Evolutionary conservation across 1,140 invertebrate genomes (phyloP).

Genomic region (Saccostrea echinata): DNA sequence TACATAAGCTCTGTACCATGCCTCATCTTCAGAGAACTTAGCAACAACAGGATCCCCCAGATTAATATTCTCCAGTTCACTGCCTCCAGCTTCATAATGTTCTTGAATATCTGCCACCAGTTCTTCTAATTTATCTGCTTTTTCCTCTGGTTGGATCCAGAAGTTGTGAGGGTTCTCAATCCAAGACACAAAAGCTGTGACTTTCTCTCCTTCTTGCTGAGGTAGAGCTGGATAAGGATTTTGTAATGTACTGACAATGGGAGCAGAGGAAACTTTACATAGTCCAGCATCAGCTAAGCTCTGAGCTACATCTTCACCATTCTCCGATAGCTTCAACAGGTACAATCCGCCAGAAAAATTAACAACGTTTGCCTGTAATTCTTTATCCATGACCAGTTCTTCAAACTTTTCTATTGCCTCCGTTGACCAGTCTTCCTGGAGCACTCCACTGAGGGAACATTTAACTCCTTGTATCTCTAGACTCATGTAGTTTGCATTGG

Average conservation of each 20-base stretch:
- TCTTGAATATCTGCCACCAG: slow-evolving; percentile 79
- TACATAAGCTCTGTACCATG: slow-evolving; percentile 90
- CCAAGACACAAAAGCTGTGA: slow-evolving; percentile 71
- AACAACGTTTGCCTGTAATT: slow-evolving; percentile 55
- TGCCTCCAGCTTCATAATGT: slow-evolving; percentile 58
- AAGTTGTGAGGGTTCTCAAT: slow-evolving; percentile 79
- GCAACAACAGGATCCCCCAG: slow-evolving; percentile 84
- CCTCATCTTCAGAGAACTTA: slow-evolving; percentile 85
- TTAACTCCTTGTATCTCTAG: slow-evolving; percentile 70
- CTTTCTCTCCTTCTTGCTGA: slow-evolving; percentile 32
- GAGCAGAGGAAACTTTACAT: background rate
- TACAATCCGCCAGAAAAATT: slow-evolving; percentile 47
- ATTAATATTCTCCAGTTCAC: slow-evolving; percentile 29
- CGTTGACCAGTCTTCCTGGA: slow-evolving; percentile 61
- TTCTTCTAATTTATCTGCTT: slow-evolving; percentile 76
- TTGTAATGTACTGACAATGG: background rate
- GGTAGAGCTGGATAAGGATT: slow-evolving; percentile 54
- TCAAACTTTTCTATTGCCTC: slow-evolving; percentile 66
- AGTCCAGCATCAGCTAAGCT: slow-evolving; percentile 61
- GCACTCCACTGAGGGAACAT: slow-evolving; percentile 64
- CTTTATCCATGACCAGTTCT: slow-evolving; percentile 66
- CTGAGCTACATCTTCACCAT: slow-evolving; percentile 60
- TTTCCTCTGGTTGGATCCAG: slow-evolving; percentile 79
- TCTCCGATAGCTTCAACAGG: slow-evolving; percentile 60
- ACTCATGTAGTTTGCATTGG: slow-evolving; percentile 79